Evolutionary conservation across 37 sponge, comb jelly and placozoan species (phyloP).

Genomic region (Aphrocallistes beatrix): DNA sequence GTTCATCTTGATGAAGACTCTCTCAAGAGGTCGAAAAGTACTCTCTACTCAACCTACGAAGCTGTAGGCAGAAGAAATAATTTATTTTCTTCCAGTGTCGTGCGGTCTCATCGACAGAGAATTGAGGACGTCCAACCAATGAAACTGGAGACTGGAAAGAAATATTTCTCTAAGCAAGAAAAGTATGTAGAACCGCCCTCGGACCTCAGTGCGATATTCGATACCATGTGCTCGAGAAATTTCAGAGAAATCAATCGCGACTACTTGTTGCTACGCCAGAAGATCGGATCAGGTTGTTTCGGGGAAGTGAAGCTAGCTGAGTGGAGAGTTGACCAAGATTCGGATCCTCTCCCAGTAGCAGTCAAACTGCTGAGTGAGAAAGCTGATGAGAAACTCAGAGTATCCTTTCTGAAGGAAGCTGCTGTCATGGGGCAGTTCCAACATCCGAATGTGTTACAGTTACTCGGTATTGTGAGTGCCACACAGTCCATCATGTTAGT

Average conservation of each 20-base stretch:
- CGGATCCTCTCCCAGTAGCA: neutral
- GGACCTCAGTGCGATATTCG: neutral
- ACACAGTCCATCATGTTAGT: neutral
- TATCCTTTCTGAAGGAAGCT: neutral
- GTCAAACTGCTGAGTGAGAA: neutral
- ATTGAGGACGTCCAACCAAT: neutral
- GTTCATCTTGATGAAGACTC: no score
- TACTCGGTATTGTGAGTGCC: neutral
- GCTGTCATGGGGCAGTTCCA: slow-evolving; percentile 10
- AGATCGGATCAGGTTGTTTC: neutral
- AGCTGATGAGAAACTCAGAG: neutral
- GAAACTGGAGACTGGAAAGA: neutral
- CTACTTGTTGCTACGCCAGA: neutral
- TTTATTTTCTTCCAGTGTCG: neutral
- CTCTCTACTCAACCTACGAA: no score
- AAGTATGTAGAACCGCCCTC: neutral
- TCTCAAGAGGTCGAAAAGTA: no score
- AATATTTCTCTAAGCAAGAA: neutral
- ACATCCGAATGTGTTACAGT: neutral
- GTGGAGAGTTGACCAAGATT: neutral
- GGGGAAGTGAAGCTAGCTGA: neutral
- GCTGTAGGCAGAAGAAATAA: no score
- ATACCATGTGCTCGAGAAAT: neutral
- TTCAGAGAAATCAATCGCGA: neutral
- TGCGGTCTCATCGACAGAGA: neutral